Conservation (phyloP, 2,888 invertebrate species). For the Apotomis turbidana region DNA sequence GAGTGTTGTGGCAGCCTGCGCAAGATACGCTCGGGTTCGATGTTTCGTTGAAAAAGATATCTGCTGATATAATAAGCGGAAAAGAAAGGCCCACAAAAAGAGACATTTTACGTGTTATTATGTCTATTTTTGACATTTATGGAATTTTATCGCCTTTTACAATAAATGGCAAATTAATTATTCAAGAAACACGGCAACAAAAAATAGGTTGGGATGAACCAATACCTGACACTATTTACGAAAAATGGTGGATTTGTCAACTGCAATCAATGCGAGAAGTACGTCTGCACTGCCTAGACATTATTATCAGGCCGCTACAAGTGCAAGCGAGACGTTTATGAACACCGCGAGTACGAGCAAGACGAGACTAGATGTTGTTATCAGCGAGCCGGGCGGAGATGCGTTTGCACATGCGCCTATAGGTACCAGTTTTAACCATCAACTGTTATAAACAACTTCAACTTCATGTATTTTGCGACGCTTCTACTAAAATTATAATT, state of each 20-base stretch:
- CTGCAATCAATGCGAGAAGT: not conserved
- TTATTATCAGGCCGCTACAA: slow-evolving; percentile 6
- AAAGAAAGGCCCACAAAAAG: no score
- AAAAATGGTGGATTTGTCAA: slow-evolving; percentile 6
- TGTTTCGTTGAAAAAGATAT: no score
- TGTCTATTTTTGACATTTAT: no score
- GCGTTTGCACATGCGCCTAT: not conserved
- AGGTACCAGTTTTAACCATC: not conserved
- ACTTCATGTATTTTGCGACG: not conserved
- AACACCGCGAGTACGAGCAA: not conserved
- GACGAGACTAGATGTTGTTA: not conserved
- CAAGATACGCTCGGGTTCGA: no score
- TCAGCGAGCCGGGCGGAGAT: not conserved
- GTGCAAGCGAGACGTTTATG: not conserved
- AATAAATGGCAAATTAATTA: slow-evolving; percentile 32
- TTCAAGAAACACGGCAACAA: slow-evolving; percentile 16
- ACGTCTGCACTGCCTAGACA: not conserved
- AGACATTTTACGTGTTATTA: no score
- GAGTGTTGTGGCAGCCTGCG: slow-evolving; percentile 11
- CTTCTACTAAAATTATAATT: slow-evolving; percentile 11
- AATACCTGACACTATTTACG: not conserved
- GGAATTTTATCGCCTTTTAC: slow-evolving; percentile 48
- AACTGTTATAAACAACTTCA: slow-evolving; percentile 9
- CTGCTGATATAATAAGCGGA: no score
- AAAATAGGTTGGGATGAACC: not conserved